A percentile compares a stretch with the other conserved stretches of the same genome.
phyloP scores from a whole-genome alignment of 2,113 vertebrate genomes.

The Pelodiscus sinensis region DNA sequence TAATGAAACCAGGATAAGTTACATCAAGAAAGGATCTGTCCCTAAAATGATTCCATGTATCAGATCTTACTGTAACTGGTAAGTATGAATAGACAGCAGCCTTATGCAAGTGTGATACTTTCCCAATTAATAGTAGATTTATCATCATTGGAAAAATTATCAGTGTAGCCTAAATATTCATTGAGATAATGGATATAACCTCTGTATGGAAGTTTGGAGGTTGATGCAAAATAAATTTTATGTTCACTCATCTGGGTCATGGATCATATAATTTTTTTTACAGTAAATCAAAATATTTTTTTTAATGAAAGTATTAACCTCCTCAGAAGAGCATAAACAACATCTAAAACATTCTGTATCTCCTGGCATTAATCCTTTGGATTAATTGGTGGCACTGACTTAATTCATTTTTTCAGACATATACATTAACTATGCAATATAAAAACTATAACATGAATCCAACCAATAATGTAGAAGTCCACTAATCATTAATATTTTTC shows the following conservation, averaged over 20 bases:
- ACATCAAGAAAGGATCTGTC: background rate
- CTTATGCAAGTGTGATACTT: conserved; percentile 15
- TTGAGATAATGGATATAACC: conserved; percentile 19
- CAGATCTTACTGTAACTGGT: background rate
- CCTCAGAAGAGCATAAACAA: conserved; percentile 43
- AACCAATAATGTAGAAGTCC: conserved; percentile 36
- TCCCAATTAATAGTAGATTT: conserved; percentile 38
- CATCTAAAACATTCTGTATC: conserved; percentile 54
- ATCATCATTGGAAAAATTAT: background rate
- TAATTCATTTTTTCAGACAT: conserved; percentile 56
- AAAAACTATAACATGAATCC: conserved; percentile 53
- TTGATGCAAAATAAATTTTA: conserved; percentile 23
- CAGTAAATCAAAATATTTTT: background rate
- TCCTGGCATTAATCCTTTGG: conserved; percentile 57
- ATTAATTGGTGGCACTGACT: conserved; percentile 64
- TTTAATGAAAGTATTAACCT: conserved; percentile 29
- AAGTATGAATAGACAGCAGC: background rate
- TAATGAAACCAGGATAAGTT: background rate
- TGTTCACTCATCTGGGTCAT: conserved; percentile 23
- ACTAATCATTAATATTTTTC: conserved; percentile 24
- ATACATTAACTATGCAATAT: conserved; percentile 33
- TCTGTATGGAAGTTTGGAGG: conserved; percentile 19
- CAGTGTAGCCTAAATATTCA: background rate
- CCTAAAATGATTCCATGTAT: background rate
- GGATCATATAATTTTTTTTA: conserved; percentile 25